Evolutionary conservation across 2,797 vertebrate genomes (phyloP).

Genomic region (Silurus aristotelis): DNA sequence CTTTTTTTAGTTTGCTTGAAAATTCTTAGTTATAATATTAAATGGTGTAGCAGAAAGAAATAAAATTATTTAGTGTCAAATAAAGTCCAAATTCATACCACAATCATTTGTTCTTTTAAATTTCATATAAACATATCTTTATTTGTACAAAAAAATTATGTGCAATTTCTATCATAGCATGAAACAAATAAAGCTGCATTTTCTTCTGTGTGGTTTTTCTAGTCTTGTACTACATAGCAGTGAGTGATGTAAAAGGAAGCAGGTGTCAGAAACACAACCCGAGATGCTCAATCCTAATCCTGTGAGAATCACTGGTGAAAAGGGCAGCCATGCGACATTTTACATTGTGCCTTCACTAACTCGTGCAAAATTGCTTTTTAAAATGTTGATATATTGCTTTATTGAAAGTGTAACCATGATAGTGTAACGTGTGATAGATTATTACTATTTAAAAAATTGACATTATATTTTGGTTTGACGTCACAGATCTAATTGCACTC

Average conservation of each 20-base stretch:
- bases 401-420: background rate
- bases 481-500: background rate
- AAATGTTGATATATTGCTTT: constrained; percentile 28
- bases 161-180: background rate
- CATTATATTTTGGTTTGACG: constrained; percentile 11
- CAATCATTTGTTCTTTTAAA: too few relatives aligned
- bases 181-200: background rate
- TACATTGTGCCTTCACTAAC: constrained; percentile 3
- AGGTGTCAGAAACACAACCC: constrained; percentile 17
- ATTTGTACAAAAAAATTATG: background rate
- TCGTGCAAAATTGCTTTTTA: constrained; percentile 28
- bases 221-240: background rate
- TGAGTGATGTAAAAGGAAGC: background rate
- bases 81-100: background rate
- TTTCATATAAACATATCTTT: background rate
- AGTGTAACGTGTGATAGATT: constrained; percentile 26
- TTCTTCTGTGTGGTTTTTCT: background rate
- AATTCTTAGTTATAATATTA: background rate
- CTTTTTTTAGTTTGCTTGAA: background rate
- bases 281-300: constrained; percentile 23
- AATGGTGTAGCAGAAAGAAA: background rate
- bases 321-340: constrained; percentile 50
- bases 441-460: background rate
- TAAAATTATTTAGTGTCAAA: too few relatives aligned
- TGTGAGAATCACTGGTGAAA: constrained; percentile 16